Base-by-base conservation (phyloP, 2,113 vertebrate genomes). In the Corythornis cristatus region DNA sequence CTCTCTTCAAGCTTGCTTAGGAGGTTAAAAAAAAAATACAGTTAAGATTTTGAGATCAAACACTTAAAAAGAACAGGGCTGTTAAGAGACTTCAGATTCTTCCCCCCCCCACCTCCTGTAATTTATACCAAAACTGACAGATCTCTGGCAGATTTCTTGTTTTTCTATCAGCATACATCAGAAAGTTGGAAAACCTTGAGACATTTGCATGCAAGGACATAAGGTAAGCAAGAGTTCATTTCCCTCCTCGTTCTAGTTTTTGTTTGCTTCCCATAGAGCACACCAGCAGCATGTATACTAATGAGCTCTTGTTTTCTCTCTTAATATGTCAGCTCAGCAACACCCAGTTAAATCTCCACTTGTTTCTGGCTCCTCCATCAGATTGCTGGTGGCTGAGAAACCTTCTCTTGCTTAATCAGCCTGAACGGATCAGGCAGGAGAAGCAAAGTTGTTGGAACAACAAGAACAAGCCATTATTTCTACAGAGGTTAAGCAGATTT, bases 311-410 rank as follows among this genome's bases (percentile, higher is more conserved):
- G 3, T 74, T 78, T 94, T 71, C 17, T 58, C 54, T 82, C 46
- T 53, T 53, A 1, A 46, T 17, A 19, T 23, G 48, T 17, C 51
- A 65, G 20, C 86, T 74, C 5, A 74, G 57, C 71, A 68, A 28
- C 26, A 64, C 10, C 6, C 71, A 53, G 18, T 82, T 84, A 51
- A 90, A 77, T 78, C 70, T 66, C 35, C 9, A 5, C 43, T 84
- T 68, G 56, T 15, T 85, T 66, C 82, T 91, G 84, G 61, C 68
- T 95, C 33, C 50, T 90, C 56, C 14, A 14, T 45, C 56, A 15
- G 37, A 40, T 17, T 46, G 22, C 21, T 75, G 35, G 21, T 37
- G 40, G 50, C 43, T 75, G 77, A 79, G 81, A 86, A 91, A 86
- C 67, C 61, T 43, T 15, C 40, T 90, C n/a, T 42, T 68, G 64